phyloP scores from a whole-genome alignment of 1,140 invertebrate species.

The Zaprionus capensis region DNA sequence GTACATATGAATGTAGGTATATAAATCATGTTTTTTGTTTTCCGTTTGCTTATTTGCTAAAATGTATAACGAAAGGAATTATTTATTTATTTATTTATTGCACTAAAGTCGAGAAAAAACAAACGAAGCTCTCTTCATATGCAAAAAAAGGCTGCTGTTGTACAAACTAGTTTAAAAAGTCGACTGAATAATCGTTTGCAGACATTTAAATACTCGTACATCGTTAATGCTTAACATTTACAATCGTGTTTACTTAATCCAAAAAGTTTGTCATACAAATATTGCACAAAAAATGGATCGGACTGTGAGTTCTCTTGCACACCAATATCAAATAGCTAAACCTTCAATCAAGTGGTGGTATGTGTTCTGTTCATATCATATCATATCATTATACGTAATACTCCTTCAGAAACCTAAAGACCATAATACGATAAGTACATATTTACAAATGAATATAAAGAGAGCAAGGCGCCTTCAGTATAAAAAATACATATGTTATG shows the following conservation, averaged over 20 bases:
- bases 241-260: slow-evolving; percentile 70
- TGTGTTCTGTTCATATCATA: slow-evolving; percentile 64
- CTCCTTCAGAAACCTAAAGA: slow-evolving; percentile 70
- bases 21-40: slow-evolving; percentile 14
- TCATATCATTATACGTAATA: slow-evolving; percentile 19
- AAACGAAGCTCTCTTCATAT: slow-evolving; percentile 70
- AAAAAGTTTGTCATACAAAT: slow-evolving; percentile 83
- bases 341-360: slow-evolving; percentile 76
- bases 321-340: slow-evolving; percentile 60
- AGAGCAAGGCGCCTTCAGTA: slow-evolving; percentile 44
- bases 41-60: slow-evolving; percentile 39
- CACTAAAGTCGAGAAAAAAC: slow-evolving; percentile 74
- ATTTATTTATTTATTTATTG: slow-evolving; percentile 51
- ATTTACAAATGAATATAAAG: slow-evolving; percentile 68
- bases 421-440: slow-evolving; percentile 59
- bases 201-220: slow-evolving; percentile 34
- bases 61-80: slow-evolving; percentile 69
- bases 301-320: slow-evolving; percentile 65
- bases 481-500: slow-evolving; percentile 50
- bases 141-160: slow-evolving; percentile 78
- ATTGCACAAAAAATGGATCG: slow-evolving; percentile 83
- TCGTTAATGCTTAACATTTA: slow-evolving; percentile 61
- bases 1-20: slow-evolving; percentile 37
- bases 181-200: slow-evolving; percentile 54
- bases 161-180: slow-evolving; percentile 78